Evolutionary conservation across 2,888 invertebrate genomes (phyloP), one percentile per base, ranked within the genome.

Genomic region (Drosophila quasianomalipes): DNA sequence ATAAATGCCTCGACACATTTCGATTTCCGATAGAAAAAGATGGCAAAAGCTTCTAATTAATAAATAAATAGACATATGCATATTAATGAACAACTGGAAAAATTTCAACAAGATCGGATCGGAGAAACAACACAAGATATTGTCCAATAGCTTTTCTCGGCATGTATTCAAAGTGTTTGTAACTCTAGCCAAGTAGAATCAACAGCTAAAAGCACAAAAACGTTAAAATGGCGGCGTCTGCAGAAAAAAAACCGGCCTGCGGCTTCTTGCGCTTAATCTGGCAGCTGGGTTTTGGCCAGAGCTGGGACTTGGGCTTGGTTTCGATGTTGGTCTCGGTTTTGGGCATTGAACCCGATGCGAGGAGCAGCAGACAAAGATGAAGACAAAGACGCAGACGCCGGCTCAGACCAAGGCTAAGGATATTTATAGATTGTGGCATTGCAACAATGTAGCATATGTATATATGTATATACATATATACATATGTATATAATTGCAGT

Each of bases 371-470:
- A 9, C 12, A 28, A 35, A 31, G 59, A 41, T 51, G 59, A 33
- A 28, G 53, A 28, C 16, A 37, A 47, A 26, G 16, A 47, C 47
- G 9, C 16, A 26, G 47, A 47, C 22, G 47, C 47, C 26, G 26
- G 26, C 47, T 26, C 22, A 26, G 4, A 47, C 47, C 69, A 78
- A 88, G 86, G 83, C 70, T 74, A 69, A 82, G 85, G 88, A 85
- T 85, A 85, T 89, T 89, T 89, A 74, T 85, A 85, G 85, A 68
- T 28, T 31, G 30, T 28, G 12, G 22, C 53, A 65, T 52, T 44
- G 31, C 60, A 30, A 53, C 30, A 26, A 26, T 7, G 47, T 22
- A 7, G 14, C 22, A 22, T 44, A 12, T 12, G 3, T 47, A 12
- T 7, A 6, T 12, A 19, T 12, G 0, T 28, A 31, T 51, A 67